Percentiles rank a stretch among this genome's conserved stretches.
These are phyloP conservation scores for Drosophila gunungcola DNA, from an alignment of 1,140 invertebrate species.

Conservation along the genomic window DNA sequence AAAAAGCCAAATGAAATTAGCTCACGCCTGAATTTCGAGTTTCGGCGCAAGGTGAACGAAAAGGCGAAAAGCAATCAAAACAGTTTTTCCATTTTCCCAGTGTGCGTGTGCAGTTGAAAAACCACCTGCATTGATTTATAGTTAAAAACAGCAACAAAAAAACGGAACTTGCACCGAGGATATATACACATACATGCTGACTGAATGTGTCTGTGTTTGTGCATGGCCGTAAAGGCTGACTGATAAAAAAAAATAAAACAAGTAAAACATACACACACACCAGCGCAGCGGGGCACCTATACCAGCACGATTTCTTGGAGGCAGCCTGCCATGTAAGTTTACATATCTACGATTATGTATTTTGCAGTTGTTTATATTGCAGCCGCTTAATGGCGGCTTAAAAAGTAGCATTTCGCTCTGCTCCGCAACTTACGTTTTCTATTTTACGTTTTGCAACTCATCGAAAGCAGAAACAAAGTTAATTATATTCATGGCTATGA, in stretches of 20 bases:
- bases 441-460: conserved; percentile 75
- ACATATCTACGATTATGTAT: conserved; percentile 58
- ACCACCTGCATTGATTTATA: conserved; percentile 76
- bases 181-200: conserved; percentile 37
- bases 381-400: conserved; percentile 42
- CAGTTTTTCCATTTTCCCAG: conserved; percentile 67
- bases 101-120: conserved; percentile 66
- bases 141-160: conserved; percentile 31
- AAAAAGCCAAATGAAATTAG: conserved; percentile 77
- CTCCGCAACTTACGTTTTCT: conserved; percentile 66
- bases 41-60: conserved; percentile 73
- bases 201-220: conserved; percentile 12
- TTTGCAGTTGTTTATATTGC: conserved; percentile 58
- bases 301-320: conserved; percentile 31
- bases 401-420: conserved; percentile 60
- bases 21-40: conserved; percentile 80
- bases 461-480: conserved; percentile 64
- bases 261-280: conserved; percentile 15
- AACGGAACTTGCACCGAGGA: conserved; percentile 53
- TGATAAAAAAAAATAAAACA: conserved; percentile 58
- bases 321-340: conserved; percentile 69
- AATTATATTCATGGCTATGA: conserved; percentile 80
- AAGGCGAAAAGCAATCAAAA: conserved; percentile 66
- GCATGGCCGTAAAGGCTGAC: conserved; percentile 43
- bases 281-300: conserved; percentile 20